Evolutionary conservation across 2,797 vertebrate species (phyloP), one percentile per base, ranked within the genome.

Genomic region (Gambusia yucatana): DNA sequence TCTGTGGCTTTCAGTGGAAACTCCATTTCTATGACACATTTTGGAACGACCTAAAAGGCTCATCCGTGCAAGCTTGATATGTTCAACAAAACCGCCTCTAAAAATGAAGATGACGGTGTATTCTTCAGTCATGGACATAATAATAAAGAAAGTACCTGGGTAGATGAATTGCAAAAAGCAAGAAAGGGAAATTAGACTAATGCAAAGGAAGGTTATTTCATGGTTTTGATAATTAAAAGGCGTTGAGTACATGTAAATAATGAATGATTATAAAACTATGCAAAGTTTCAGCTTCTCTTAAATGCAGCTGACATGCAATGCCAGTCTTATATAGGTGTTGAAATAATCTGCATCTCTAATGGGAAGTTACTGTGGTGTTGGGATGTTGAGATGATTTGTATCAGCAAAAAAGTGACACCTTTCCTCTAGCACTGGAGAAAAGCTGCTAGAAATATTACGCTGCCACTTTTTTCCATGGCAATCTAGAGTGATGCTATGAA

Each of bases 391-490:
- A 78, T 79, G 55, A 30, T 65, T 30, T 76, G 47, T 67, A 46
- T 20, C 72, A 65, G 79, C 43, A 79, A 78, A 48, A 79, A 77
- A 63, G 20, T 30, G 1, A 33, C n/a, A 43, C 28, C 22, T 71
- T 47, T 41, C 43, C 44, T 47, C 16, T n/a, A 52, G 82, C 67
- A 73, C 14, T 47, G 63, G 52, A 85, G 57, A 81, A 67, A 83
- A 85, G 84, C 82, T 65, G 77, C 76, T 77, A 69, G 61, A 89
- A 89, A 87, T 83, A 82, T 92, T 81, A 84, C 75, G 30, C 77
- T 82, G 82, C 72, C 82, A 86, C 86, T 84, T 89, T 89, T 91
- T 83, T 86, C 89, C 90, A 92, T 91, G 88, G 88, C 83, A 91
- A 85, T 83, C 77, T 63, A 50, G 55, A 81, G 80, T 77, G 78